A percentile compares a stretch with the other conserved stretches of the same genome.
phyloP scores from a whole-genome alignment of 1,140 invertebrate species.

The Xylocopa sonorina region DNA sequence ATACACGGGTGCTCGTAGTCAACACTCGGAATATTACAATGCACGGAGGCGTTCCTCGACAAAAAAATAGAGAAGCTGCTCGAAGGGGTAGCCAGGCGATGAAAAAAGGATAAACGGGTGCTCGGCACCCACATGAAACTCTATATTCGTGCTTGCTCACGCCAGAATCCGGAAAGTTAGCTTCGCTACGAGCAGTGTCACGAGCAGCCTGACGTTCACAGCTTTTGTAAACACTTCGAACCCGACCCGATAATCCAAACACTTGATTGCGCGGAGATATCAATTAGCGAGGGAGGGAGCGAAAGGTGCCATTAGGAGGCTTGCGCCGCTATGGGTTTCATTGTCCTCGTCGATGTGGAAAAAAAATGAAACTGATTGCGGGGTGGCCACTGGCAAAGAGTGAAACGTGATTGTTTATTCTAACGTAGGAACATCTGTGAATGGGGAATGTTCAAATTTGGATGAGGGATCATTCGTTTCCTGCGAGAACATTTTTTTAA shows the following conservation, averaged over 20 bases:
- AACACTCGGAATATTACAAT: conserved; percentile 44
- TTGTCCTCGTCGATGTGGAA: background rate
- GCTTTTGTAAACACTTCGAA: conserved; percentile 76
- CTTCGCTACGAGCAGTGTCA: conserved; percentile 53
- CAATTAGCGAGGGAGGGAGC: conserved; percentile 74
- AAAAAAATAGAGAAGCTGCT: conserved; percentile 6
- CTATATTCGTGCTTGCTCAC: conserved; percentile 57
- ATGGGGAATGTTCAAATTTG: background rate
- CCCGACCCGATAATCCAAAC: conserved; percentile 76
- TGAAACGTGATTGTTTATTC: conserved; percentile 5
- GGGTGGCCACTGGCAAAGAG: background rate
- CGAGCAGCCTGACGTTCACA: conserved; percentile 76
- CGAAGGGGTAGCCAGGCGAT: background rate
- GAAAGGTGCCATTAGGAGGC: conserved; percentile 44
- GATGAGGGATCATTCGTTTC: background rate
- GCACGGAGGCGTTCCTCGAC: conserved; percentile 20
- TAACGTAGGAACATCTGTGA: background rate
- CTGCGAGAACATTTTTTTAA: too few species aligned
- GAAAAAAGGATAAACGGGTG: conserved; percentile 25
- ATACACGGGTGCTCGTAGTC: background rate
- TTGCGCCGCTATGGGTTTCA: background rate
- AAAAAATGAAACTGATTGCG: background rate
- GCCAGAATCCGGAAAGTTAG: conserved; percentile 51
- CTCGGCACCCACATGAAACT: conserved; percentile 69
- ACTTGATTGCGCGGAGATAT: conserved; percentile 80